These are phyloP conservation scores for Trissoscelio sp. DNA, from an alignment of 2,888 invertebrate genomes.

Conservation along the genomic window DNA sequence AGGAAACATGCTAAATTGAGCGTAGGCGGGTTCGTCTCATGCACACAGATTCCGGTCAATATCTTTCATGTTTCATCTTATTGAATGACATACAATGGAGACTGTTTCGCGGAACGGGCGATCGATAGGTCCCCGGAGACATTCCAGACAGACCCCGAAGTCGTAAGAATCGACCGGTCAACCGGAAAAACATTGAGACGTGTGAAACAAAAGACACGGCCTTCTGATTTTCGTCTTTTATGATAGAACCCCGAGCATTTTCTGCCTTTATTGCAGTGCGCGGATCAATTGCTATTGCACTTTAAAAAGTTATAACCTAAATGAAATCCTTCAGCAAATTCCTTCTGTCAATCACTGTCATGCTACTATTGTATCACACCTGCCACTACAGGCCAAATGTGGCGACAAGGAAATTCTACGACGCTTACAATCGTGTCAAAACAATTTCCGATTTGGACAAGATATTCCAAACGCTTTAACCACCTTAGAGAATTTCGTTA, in stretches of 20 bases:
- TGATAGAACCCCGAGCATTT: constrained; percentile 28
- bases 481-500: constrained; percentile 3
- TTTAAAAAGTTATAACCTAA: constrained; percentile 65
- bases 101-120: constrained; percentile 55
- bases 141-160: constrained; percentile 49
- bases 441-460: constrained; percentile 23
- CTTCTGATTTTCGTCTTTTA: constrained; percentile 31
- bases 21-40: constrained; percentile 33
- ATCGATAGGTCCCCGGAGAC: constrained; percentile 61
- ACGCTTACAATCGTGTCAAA: constrained; percentile 8
- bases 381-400: background rate
- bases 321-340: constrained; percentile 52
- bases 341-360: constrained; percentile 49
- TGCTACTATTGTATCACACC: background rate
- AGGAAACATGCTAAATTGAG: constrained; percentile 59
- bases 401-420: constrained; percentile 22
- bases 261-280: constrained; percentile 58
- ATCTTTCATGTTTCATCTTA: constrained; percentile 59
- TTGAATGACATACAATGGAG: constrained; percentile 64
- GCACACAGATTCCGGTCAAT: constrained; percentile 50
- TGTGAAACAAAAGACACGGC: constrained; percentile 45
- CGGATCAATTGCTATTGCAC: constrained; percentile 64
- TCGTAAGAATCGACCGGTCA: constrained; percentile 48
- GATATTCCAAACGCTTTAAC: constrained; percentile 21
- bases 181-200: constrained; percentile 38